These are phyloP conservation scores for Muscicapa adusta DNA, from an alignment of 2,113 vertebrate genomes.

Conservation along the genomic window DNA sequence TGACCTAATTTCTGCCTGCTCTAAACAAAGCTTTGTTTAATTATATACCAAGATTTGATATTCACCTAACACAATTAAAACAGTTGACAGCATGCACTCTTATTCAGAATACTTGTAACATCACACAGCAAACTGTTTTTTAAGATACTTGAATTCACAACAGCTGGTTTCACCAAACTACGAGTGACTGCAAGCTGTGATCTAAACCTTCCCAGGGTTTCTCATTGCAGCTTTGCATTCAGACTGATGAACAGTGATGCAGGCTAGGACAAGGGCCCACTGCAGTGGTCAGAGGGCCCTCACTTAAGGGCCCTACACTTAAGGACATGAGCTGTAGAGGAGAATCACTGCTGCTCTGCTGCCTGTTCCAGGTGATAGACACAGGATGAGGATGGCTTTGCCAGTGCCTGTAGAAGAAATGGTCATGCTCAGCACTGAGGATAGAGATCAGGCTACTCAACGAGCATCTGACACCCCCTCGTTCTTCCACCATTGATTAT, in stretches of 20 bases:
- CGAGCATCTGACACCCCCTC: rapidly evolving
- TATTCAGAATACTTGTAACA: neutral
- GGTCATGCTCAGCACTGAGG: neutral
- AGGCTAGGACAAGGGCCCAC: neutral
- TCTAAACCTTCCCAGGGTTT: neutral
- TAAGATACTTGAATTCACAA: neutral
- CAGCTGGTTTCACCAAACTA: neutral
- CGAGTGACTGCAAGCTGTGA: neutral
- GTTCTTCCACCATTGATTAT: neutral
- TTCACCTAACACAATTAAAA: neutral
- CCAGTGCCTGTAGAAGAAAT: neutral
- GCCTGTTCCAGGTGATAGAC: neutral
- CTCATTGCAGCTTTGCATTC: neutral
- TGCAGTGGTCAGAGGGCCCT: neutral
- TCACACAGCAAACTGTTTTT: neutral
- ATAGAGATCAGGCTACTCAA: neutral
- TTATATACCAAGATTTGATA: neutral
- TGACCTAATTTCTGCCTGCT: neutral
- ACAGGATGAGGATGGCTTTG: neutral
- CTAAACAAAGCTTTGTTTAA: neutral
- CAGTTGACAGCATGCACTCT: neutral
- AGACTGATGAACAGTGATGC: rapidly evolving
- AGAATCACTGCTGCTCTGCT: neutral
- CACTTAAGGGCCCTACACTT: neutral
- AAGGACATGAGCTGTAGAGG: rapidly evolving